These are phyloP conservation scores for Rhinichthys klamathensis DNA, from an alignment of 2,113 vertebrate species.

Conservation along the genomic window DNA sequence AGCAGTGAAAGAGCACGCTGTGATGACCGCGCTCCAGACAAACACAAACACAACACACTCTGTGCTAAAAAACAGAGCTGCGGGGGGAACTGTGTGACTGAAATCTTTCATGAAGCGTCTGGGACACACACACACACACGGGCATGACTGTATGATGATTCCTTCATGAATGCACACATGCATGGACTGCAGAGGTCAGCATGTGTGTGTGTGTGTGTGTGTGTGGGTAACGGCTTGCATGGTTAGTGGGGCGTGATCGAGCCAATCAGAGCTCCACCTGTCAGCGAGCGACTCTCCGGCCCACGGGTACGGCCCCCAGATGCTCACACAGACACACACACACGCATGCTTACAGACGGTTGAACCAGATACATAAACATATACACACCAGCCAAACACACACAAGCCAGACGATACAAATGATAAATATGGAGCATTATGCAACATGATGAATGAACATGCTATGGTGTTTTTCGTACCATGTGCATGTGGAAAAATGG, in stretches of 20 bases:
- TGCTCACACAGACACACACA: conserved; percentile 29
- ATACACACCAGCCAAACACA: neutral
- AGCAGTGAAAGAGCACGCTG: neutral
- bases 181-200: neutral
- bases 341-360: conserved; percentile 9
- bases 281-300: conserved; percentile 43
- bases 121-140: too few species aligned
- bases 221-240: conserved; percentile 31
- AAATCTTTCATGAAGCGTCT: neutral
- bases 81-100: conserved; percentile 1
- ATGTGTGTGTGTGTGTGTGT: neutral
- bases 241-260: conserved; percentile 34
- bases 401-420: neutral
- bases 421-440: neutral
- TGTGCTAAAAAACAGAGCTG: neutral
- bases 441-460: neutral
- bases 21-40: conserved; percentile 18
- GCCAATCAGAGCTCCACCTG: conserved; percentile 45
- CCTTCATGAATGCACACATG: neutral
- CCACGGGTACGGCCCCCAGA: conserved; percentile 4
- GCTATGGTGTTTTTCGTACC: neutral
- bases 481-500: neutral
- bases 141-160: neutral
- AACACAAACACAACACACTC: neutral
- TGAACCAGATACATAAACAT: conserved; percentile 4